Percentiles rank a stretch among this genome's conserved stretches.
These are phyloP conservation scores for Melanophora roralis DNA, from an alignment of 2,888 invertebrate species.

Conservation along the genomic window DNA sequence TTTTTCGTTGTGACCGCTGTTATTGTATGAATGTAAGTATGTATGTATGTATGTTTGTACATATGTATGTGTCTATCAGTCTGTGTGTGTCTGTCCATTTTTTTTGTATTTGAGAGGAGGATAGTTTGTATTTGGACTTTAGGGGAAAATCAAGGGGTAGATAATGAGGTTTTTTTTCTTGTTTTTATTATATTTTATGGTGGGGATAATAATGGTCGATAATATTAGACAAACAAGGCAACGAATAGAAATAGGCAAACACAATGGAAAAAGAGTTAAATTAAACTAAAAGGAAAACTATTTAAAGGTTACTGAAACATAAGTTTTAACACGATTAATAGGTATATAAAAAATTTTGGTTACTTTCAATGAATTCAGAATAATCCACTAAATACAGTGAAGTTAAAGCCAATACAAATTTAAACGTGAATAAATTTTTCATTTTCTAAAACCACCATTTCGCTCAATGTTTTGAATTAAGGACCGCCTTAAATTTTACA, in stretches of 20 bases:
- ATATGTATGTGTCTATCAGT: neutral
- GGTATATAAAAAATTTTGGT: slow-evolving; percentile 40
- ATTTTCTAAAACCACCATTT: too few relatives aligned
- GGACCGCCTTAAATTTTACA: neutral
- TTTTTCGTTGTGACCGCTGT: slow-evolving; percentile 25
- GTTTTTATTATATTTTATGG: slow-evolving; percentile 55
- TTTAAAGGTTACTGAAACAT: slow-evolving; percentile 31
- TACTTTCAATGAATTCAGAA: neutral
- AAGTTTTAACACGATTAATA: neutral
- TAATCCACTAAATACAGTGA: neutral
- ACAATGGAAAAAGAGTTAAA: slow-evolving; percentile 25
- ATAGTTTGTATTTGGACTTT: slow-evolving; percentile 29
- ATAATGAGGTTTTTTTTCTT: slow-evolving; percentile 23
- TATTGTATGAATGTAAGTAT: neutral
- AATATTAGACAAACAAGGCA: slow-evolving; percentile 56
- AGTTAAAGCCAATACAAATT: neutral
- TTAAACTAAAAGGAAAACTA: slow-evolving; percentile 6
- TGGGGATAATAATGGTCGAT: slow-evolving; percentile 58
- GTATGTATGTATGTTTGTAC: neutral
- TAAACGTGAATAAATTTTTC: too few relatives aligned
- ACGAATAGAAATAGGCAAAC: slow-evolving; percentile 22
- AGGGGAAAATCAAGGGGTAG: slow-evolving; percentile 1
- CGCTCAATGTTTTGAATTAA: neutral
- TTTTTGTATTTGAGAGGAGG: slow-evolving; percentile 36
- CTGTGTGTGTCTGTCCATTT: neutral